Evolutionary conservation across 2,113 vertebrate genomes (phyloP).

Genomic region (Promerops cafer): DNA sequence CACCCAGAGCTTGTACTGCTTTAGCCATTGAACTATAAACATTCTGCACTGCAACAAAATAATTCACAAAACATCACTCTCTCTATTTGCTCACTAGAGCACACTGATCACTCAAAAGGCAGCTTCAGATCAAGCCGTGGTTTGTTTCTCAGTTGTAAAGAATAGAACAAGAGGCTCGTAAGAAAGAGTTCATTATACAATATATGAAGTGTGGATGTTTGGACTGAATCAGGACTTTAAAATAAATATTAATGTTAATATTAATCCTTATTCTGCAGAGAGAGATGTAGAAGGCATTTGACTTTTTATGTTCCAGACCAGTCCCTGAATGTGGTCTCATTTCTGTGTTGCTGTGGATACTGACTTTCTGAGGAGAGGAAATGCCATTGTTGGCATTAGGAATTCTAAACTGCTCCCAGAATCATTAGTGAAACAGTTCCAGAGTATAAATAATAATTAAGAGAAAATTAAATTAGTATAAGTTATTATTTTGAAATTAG

Average conservation of each 20-base stretch:
- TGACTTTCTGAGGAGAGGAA: background rate
- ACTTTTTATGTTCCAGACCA: background rate
- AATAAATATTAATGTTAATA: background rate
- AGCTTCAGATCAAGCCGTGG: background rate
- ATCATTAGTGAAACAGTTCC: background rate
- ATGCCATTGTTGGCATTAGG: background rate
- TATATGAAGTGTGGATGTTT: background rate
- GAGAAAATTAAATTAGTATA: background rate
- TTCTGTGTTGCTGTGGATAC: background rate
- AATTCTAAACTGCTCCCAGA: background rate
- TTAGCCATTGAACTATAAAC: background rate
- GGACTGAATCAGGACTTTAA: background rate
- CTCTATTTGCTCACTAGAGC: background rate
- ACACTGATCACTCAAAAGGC: background rate
- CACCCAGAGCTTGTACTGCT: background rate
- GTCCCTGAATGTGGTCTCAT: background rate
- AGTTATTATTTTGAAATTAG: background rate
- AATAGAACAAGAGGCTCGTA: background rate
- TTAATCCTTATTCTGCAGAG: background rate
- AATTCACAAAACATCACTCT: background rate
- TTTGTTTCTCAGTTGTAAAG: background rate
- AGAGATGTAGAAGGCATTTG: background rate
- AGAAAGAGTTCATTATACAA: background rate
- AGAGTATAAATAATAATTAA: background rate
- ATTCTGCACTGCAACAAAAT: background rate